Base-by-base conservation (phyloP, 2,888 invertebrate species). In the Tenthredo livida region DNA sequence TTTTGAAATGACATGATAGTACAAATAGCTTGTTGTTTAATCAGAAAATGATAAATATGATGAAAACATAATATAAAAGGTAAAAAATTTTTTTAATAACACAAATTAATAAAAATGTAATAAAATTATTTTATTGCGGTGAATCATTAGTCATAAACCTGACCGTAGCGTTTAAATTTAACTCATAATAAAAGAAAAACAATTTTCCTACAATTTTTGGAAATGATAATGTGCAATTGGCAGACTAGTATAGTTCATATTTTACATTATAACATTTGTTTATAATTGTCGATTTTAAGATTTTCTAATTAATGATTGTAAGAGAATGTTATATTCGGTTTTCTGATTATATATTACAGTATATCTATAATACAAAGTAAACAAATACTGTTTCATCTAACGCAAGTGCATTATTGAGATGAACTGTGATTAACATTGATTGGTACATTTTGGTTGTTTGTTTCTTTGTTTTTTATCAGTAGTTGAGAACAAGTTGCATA, bases 71-170 rank as follows among this genome's bases (percentile, higher is more conserved):
- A 54, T 77, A 33, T 50, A 9, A 29, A 17, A 77, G 77, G 40
- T 40, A 50, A 50, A 50, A n/a, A 77, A 54, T 54, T 54, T 77
- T 54, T 54, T 33, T 50, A 77, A 80, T 25, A 80, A 80, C 33
- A 61, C 80, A 61, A 80, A 29, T 61, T 37, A 58, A 80, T 61
- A 65, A 61, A 80, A 61, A 80, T 80, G 61, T 80, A 80, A 80
- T 80, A 80, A 80, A 80, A 65, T 65, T 61, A 80, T 80, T 80
- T 80, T 80, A 80, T 80, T 80, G 43, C 61, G n/a, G 65, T 80
- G 61, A 80, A 80, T 40, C n/a, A 33, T 77, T 77, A n/a, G 29
- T 54, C 77, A 50, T 54, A 50, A 77, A 54, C n/a, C 17, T 77
- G 29, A 77, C 54, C 29, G 77, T 54, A 50, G 50, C 25, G 12